These are phyloP conservation scores for Danaus plexippus DNA, from an alignment of 1,140 invertebrate species.

Conservation along the genomic window DNA sequence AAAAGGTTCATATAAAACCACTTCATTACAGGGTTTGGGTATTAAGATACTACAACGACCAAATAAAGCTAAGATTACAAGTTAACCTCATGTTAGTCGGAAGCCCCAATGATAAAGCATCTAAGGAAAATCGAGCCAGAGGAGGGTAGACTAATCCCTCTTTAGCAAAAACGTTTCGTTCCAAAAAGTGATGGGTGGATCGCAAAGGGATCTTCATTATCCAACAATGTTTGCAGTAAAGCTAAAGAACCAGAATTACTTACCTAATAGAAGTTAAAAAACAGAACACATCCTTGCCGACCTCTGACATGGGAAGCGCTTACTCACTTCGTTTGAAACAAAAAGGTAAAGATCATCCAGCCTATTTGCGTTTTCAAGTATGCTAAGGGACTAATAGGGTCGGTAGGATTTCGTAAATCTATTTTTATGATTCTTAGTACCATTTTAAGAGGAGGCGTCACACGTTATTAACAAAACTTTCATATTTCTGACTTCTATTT, in stretches of 20 bases:
- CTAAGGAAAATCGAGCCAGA: conserved; percentile 60
- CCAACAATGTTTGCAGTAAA: conserved; percentile 63
- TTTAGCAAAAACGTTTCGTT: conserved; percentile 70
- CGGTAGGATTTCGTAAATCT: not conserved
- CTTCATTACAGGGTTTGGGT: conserved; percentile 53
- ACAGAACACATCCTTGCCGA: conserved; percentile 14
- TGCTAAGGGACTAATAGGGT: conserved; percentile 8
- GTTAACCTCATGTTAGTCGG: conserved; percentile 69
- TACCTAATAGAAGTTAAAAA: conserved; percentile 31
- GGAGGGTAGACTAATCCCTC: conserved; percentile 68
- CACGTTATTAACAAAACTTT: too few relatives aligned
- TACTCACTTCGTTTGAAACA: conserved; percentile 12
- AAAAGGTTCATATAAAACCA: conserved; percentile 36
- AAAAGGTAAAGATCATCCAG: conserved; percentile 11
- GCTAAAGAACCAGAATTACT: conserved; percentile 51
- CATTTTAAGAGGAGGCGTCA: too few relatives aligned
- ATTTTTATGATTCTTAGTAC: too few relatives aligned
- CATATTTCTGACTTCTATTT: too few relatives aligned
- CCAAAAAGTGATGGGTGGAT: conserved; percentile 68
- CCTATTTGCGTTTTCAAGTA: conserved; percentile 8
- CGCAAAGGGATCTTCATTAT: conserved; percentile 63
- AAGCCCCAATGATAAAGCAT: conserved; percentile 69
- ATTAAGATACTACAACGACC: conserved; percentile 59
- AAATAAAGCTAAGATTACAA: conserved; percentile 71
- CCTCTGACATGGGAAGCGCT: conserved; percentile 15